Evolutionary conservation across 2,113 vertebrate genomes (phyloP).

Genomic region (Megaptera novaeangliae): DNA sequence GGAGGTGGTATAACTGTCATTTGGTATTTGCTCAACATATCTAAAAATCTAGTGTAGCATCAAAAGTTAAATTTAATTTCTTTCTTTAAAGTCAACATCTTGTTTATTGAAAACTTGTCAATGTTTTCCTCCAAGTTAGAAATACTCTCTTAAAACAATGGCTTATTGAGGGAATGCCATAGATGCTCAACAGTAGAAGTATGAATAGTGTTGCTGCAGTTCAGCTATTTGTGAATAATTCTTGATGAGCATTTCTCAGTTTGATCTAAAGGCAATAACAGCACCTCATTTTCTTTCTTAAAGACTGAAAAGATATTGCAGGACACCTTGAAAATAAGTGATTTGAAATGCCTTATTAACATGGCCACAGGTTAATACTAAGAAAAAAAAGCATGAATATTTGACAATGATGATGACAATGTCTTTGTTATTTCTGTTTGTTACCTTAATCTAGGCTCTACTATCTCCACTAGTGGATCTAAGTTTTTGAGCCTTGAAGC

Average conservation of each 20-base stretch:
- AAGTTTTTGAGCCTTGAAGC: background rate
- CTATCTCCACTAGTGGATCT: background rate
- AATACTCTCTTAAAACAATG: constrained; percentile 40
- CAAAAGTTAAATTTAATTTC: background rate
- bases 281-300: background rate
- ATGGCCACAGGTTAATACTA: background rate
- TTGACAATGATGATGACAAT: background rate
- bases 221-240: constrained; percentile 46
- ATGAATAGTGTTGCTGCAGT: background rate
- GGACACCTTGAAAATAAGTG: constrained; percentile 13
- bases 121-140: constrained; percentile 23
- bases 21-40: background rate
- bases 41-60: background rate
- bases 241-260: constrained; percentile 22
- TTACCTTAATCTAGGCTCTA: background rate
- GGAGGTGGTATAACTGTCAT: background rate
- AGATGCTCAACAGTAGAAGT: constrained; percentile 7
- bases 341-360: constrained; percentile 6
- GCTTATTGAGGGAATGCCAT: constrained; percentile 44
- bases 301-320: constrained; percentile 12
- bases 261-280: constrained; percentile 13
- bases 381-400: background rate
- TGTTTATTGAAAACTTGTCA: background rate
- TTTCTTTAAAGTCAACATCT: background rate
- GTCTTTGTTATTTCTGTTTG: background rate